These are phyloP conservation scores for Oophaga sylvatica DNA, from an alignment of 2,797 vertebrate species.

Conservation along the genomic window DNA sequence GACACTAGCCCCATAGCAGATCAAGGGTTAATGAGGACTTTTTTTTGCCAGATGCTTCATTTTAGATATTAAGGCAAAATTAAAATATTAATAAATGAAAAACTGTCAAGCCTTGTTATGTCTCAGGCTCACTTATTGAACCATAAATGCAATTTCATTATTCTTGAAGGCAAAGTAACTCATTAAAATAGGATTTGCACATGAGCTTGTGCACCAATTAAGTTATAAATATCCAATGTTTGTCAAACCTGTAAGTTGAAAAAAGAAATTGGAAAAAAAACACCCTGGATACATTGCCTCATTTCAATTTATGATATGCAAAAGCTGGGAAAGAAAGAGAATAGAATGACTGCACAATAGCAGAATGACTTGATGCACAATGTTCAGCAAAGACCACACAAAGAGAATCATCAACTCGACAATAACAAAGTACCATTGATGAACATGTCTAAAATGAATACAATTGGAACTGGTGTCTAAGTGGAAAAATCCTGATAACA, in stretches of 20 bases:
- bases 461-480: background rate
- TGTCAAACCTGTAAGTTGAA: slow-evolving; percentile 56
- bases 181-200: slow-evolving; percentile 60
- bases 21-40: slow-evolving; percentile 53
- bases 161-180: slow-evolving; percentile 61
- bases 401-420: slow-evolving; percentile 5
- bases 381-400: slow-evolving; percentile 29
- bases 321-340: slow-evolving; percentile 1
- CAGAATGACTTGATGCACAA: slow-evolving; percentile 13
- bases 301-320: slow-evolving; percentile 36
- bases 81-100: slow-evolving; percentile 58
- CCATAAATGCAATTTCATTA: slow-evolving; percentile 62
- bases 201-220: slow-evolving; percentile 60
- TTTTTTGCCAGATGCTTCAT: slow-evolving; percentile 47
- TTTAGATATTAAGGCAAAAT: slow-evolving; percentile 51
- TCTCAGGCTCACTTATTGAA: slow-evolving; percentile 61
- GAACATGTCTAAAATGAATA: slow-evolving; percentile 32
- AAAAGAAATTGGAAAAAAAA: slow-evolving; percentile 49
- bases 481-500: background rate
- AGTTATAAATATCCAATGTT: slow-evolving; percentile 62
- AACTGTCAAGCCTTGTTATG: slow-evolving; percentile 61
- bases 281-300: slow-evolving; percentile 17
- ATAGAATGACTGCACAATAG: slow-evolving; percentile 19
- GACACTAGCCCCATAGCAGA: slow-evolving; percentile 26
- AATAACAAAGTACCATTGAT: slow-evolving; percentile 28